Base-by-base conservation (phyloP, 2,113 vertebrate genomes). In the Prietella phreatophila region DNA sequence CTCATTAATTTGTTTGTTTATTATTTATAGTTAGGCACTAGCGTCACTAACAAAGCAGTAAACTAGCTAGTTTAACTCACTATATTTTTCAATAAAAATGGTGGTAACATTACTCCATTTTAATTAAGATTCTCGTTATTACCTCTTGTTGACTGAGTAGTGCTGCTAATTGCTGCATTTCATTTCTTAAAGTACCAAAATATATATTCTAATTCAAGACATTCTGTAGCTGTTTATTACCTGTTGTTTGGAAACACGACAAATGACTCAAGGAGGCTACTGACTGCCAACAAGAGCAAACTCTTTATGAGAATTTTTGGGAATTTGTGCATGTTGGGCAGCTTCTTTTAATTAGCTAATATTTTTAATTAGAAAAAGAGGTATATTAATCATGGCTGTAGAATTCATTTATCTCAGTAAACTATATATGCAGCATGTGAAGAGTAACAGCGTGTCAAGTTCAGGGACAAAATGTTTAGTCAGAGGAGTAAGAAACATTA, bases 361-460 rank as follows among this genome's bases (percentile, higher is more conserved):
- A 82, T 82, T 82, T 82, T 56, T 61, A 61, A 82, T 82, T 61
- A 82, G 22, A 20, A 82, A 39, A 82, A 60, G 80, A 61, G 80
- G 20, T 61, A 39, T 15, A 82, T 82, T 61, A 27, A 82, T 82
- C 56, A 61, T 15, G 33, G 10, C 30, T 60, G 10, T 36, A 60
- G 80, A 10, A 7, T 82, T 82, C 6, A 82, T 82, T 61, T 61
- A 61, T 20, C 33, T 27, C 4, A 36, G 17, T 82, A 60, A 58
- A 60, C 55, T 36, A 81, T 58, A 39, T 8, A 39, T 8, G 2
- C 58, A 22, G 33, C 33, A 2, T 82, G n/a, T 4, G 17, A 53
- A 56, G 53, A 80, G 8, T 56, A 55, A 80, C 50, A 33, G 14
- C 17, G 11, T 1, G 33, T 82, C 80, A 39, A 82, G 80, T 25